Base-by-base conservation (phyloP, 2,888 invertebrate genomes). In the Norana najaformis region DNA sequence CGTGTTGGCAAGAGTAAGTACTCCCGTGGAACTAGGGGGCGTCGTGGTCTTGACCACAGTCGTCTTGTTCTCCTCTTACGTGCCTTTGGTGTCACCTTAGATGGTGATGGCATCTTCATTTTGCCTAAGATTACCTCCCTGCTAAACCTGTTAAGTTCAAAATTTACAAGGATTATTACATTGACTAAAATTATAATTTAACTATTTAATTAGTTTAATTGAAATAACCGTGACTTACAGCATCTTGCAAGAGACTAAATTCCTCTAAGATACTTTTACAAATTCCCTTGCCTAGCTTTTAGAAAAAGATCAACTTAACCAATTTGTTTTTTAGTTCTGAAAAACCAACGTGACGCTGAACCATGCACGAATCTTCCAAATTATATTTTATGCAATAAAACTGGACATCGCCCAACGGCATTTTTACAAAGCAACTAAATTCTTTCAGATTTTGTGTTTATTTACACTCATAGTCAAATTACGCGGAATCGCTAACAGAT, bases 1-100 rank as follows among this genome's bases (percentile, higher is more conserved):
- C 96, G 96, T 36, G 93, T 93, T 88, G 93, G 93, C 30, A 90
- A 30, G 85, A 47, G 37, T 18, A 89, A 83, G 69, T 89, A 90
- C 34, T 90, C 89, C 20, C 38, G 35, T 23, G 36, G 88, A 36
- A 37, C 38, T 0, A 37, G 88, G 34, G 88, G 88, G 11, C 38
- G 88, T 30, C 88, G 88, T 23, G 36, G 69, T 69, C 69, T 13
- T 8, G 69, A 69, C 69, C 69, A 69, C 69, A 69, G 8, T n/a
- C 69, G 69, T 69, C 69, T 69, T 69, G 69, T 69, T n/a, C 69
- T 30, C 69, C 69, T 69, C 69, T 69, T 69, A n/a, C 69, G 69
- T 1, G 69, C n/a, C n/a, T 69, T 69, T 69, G 69, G 69, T 11
- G 69, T 69, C n/a, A n/a, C 69, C 6, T 69, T 30, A 5, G 69